These are phyloP conservation scores for Polydrusus cervinus DNA, from an alignment of 2,888 invertebrate genomes.

Conservation along the genomic window DNA sequence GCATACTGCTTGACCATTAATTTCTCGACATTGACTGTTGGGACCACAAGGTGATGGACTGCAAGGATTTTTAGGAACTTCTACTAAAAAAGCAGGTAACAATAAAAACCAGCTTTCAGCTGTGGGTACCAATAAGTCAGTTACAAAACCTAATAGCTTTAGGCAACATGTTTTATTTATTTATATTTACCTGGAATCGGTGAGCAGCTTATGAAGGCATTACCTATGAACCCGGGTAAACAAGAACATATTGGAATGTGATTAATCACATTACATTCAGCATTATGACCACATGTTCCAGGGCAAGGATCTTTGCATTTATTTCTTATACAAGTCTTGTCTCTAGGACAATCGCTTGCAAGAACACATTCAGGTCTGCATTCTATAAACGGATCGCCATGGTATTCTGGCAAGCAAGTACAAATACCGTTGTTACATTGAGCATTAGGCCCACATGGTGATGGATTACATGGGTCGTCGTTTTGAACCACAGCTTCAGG, in stretches of 20 bases:
- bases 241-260: constrained; percentile 86
- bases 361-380: constrained; percentile 84
- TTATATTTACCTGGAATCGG: constrained; percentile 57
- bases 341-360: constrained; percentile 77
- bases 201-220: constrained; percentile 79
- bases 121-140: background rate
- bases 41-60: constrained; percentile 85
- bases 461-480: constrained; percentile 81
- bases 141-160: background rate
- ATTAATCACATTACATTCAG: constrained; percentile 82
- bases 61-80: constrained; percentile 77
- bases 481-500: constrained; percentile 66
- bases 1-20: constrained; percentile 83
- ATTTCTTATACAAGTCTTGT: constrained; percentile 79
- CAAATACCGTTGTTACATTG: constrained; percentile 87
- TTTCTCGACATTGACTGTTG: constrained; percentile 83
- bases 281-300: constrained; percentile 81
- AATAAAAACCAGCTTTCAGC: no score
- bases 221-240: constrained; percentile 78
- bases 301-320: constrained; percentile 81
- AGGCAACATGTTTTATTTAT: background rate
- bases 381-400: constrained; percentile 83
- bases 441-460: constrained; percentile 89
- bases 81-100: constrained; percentile 65
- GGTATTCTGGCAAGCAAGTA: constrained; percentile 83